Evolutionary conservation across 2,113 vertebrate genomes (phyloP), one percentile per base, ranked within the genome.

Genomic region (Ciconia stormi): DNA sequence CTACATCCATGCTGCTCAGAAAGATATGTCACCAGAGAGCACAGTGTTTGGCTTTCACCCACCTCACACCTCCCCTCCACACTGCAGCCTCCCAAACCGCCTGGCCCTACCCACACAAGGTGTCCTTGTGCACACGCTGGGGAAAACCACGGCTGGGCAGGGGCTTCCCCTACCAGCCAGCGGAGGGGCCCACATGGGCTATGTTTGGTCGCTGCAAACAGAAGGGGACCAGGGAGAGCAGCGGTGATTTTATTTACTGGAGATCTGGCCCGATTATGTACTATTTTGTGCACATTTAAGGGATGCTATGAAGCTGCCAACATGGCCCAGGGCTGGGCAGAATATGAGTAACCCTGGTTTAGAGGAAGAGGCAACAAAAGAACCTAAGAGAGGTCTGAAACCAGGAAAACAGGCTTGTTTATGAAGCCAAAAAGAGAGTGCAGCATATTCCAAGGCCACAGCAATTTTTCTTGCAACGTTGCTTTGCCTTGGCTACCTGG

Each of bases 401-500:
- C 69, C 89, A 96, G 73, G 95, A 95, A 97, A 97, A 97, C 95
- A 95, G 71, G n/a, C 95, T 96, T 97, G 93, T 98, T 97, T 97
- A 93, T 91, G 71, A 93, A 95, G 93, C 91, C 96, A 97, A 93
- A 97, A 95, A 93, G 65, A 95, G 93, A 96, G 69, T 84, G 88
- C 58, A 94, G 90, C 91, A n/a, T 82, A 97, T 94, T 97, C 69
- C 86, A 93, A 95, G 83, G 82, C 83, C 65, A 42, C 89, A 72
- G 49, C 82, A 96, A 85, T 58, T 82, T 96, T 94, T 88, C 78
- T 93, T 15, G 32, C 96, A 96, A 84, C 42, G 3, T 90, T 90
- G 73, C 52, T 97, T 96, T 94, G 96, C 94, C 91, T 97, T 96
- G 93, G 97, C 97, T 98, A 95, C 94, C 97, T 93, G 95, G 96